Base-by-base conservation (phyloP, 2,113 vertebrate species). In the Solenodon paradoxus region DNA sequence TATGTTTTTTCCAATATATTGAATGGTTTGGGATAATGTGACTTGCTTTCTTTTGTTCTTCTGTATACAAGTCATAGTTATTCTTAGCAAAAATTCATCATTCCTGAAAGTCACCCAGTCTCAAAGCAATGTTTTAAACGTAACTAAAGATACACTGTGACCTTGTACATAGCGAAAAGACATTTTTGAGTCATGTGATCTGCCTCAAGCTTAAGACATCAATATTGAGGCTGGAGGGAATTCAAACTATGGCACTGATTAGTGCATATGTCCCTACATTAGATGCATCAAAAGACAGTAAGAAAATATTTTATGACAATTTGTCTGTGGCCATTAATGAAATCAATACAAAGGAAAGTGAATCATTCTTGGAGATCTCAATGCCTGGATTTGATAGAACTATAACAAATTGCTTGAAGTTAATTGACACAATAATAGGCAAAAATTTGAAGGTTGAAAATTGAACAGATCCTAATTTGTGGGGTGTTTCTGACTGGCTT, bases 31-130 rank as follows among this genome's bases (percentile, higher is more conserved):
- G 22, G n/a, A 45, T n/a, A 16, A 5, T 49, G 2, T 66, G 12
- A 2, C 2, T 84, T 61, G 5, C 9, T 72, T 94, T 92, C 26
- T 66, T 92, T 88, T 55, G 1, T 57, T 88, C 13, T 30, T 81
- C 4, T 30, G 32, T 77, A 93, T 92, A 92, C n/a, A 92, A 66
- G 7, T 66, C 45, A 87, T 40, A 49, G 92, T 91, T 89, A 47
- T 90, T 87, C 91, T 87, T 24, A 42, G 63, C 28, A 86, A 89
- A 71, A 38, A 83, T 91, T 88, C 86, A 66, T 91, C 49, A 89
- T 85, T 87, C 87, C 42, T 93, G 86, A 96, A 94, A 95, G 86
- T 96, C 89, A 96, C n/a, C 49, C n/a, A 69, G 72, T n/a, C 84
- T 90, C 19, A 85, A 74, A 74, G 61, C 28, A 69, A 71, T 81